Percentiles rank a stretch among this genome's conserved stretches.
Conservation (phyloP, 2,888 invertebrate genomes). For the Limnephilus auricula region DNA sequence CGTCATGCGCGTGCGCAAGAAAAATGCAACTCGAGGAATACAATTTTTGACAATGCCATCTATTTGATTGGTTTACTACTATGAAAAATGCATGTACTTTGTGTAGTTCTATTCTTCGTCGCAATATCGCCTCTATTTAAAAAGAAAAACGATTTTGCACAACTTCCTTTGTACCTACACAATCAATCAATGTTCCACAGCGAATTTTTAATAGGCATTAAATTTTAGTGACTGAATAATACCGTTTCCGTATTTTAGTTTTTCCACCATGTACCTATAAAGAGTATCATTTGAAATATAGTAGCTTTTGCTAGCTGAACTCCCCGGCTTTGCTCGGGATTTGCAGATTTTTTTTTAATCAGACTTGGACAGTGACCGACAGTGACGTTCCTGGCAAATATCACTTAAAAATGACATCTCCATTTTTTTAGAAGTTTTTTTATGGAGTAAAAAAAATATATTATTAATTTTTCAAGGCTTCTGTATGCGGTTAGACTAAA, state of each 20-base stretch:
- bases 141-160: background rate
- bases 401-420: no score
- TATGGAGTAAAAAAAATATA: no score
- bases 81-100: background rate
- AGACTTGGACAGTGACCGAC: no score
- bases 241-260: no score
- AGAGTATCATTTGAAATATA: background rate
- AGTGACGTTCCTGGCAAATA: no score
- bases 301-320: background rate
- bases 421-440: no score
- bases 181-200: no score
- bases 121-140: background rate
- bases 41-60: background rate
- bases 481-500: background rate
- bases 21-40: background rate
- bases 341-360: no score
- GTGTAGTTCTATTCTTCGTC: background rate
- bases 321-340: no score
- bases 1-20: background rate
- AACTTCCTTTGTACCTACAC: background rate
- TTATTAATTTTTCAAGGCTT: no score
- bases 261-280: no score
- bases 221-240: background rate
- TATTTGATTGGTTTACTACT: background rate
- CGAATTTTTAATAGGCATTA: background rate